Evolutionary conservation across 2,113 vertebrate species (phyloP), one percentile per base, ranked within the genome.

Genomic region (Pterocles burchelli): DNA sequence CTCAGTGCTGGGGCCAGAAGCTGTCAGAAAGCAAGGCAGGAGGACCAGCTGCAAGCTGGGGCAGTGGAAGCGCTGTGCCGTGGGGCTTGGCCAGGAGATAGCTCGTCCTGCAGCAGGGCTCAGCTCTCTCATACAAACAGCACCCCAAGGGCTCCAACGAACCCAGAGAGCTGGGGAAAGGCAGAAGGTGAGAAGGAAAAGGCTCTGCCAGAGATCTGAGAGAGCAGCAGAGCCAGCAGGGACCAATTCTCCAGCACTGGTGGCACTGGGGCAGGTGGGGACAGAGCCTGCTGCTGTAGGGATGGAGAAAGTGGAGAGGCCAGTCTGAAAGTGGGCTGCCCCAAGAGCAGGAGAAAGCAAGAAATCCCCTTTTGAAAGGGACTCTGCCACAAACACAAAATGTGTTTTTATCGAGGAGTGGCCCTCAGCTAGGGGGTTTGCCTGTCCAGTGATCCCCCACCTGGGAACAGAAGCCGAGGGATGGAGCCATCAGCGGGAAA

Each of bases 101-200:
- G 54, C 52, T 33, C 2, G 2, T 54, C 57, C 62, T 55, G 51
- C 29, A 54, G 66, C 2, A 0, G 0, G 0, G 28, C 57, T 58
- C 3, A 6, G 63, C 76, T 45, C 28, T 36, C 71, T 59, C 0
- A 0, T 6, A 41, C 15, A 17, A 43, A 55, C 31, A 48, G 71
- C 49, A 55, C n/a, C 51, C 72, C 73, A 20, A 58, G 46, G 65
- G 65, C 51, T 80, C 73, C 2, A 1, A 17, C 7, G 58, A 79
- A n/a, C 49, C 3, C 6, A 17, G 12, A 54, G 36, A 74, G 41
- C 41, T 75, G 70, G 1, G 3, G 59, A 45, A 74, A 79, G 38
- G 34, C 6, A 2, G 1, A 12, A 8, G 8, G n/a, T 20, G 48
- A 66, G 76, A 43, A 74, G 55, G 46, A 62, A 61, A 62, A 84